These are phyloP conservation scores for Frankliniella intonsa DNA, from an alignment of 2,888 invertebrate species.

Conservation along the genomic window DNA sequence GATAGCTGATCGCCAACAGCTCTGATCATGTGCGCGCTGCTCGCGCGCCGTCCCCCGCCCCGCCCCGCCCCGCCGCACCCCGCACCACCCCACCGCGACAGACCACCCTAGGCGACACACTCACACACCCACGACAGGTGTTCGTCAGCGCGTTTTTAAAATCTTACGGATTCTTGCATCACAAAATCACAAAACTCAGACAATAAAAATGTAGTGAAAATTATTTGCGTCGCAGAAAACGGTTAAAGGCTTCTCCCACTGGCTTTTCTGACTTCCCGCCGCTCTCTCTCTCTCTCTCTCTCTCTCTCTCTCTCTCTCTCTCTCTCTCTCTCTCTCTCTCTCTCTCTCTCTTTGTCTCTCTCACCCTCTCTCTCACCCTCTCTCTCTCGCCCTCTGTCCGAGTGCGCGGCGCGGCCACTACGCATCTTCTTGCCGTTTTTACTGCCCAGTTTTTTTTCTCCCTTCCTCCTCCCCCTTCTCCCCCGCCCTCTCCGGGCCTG, in stretches of 20 bases:
- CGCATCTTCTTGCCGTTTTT: constrained; percentile 22
- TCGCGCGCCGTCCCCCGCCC: not conserved
- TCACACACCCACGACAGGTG: no score
- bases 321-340: constrained; percentile 1
- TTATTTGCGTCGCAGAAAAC: no score
- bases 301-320: constrained; percentile 1
- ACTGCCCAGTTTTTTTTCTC: not conserved
- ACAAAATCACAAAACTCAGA: no score
- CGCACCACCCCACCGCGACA: not conserved
- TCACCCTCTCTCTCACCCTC: not conserved
- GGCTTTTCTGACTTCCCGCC: no score
- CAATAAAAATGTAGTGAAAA: no score
- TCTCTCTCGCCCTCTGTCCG: not conserved
- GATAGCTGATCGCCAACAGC: constrained; percentile 24
- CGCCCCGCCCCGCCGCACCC: not conserved
- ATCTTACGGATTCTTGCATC: no score
- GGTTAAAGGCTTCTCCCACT: no score
- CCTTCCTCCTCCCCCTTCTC: not conserved
- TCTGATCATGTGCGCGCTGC: constrained; percentile 9
- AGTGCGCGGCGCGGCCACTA: not conserved
- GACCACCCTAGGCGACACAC: no score
- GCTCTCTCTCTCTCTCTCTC: not conserved
- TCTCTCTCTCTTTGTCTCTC: not conserved
- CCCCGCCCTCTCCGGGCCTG: not conserved
- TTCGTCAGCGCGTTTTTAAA: no score